These are phyloP conservation scores for Euwallacea fornicatus DNA, from an alignment of 1,140 invertebrate species.

Conservation along the genomic window DNA sequence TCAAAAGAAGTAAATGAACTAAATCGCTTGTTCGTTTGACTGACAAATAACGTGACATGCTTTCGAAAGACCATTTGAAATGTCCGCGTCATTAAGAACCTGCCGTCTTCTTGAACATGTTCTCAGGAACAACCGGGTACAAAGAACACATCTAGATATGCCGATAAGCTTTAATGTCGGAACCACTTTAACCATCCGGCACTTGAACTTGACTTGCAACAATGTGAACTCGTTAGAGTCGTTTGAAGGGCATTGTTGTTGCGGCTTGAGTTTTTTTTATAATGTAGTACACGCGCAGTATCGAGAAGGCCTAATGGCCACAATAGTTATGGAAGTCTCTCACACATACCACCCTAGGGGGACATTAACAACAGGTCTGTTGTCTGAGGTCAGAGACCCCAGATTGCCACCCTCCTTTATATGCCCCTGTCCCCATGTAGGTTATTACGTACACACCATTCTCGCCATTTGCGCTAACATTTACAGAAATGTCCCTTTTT, in stretches of 20 bases:
- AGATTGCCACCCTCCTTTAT: slow-evolving; percentile 14
- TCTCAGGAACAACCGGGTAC: background rate
- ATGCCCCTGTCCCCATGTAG: background rate
- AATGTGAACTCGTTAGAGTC: slow-evolving; percentile 4
- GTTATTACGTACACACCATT: slow-evolving; percentile 3
- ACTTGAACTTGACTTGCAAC: slow-evolving; percentile 9
- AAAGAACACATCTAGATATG: slow-evolving; percentile 2
- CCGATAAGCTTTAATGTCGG: slow-evolving; percentile 9
- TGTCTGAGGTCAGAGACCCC: slow-evolving; percentile 34
- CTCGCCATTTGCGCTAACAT: slow-evolving; percentile 10
- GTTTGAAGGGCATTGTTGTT: background rate
- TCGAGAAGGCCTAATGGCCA: background rate
- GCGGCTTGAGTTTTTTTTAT: background rate
- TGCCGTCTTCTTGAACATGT: background rate
- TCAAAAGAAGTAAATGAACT: too few relatives aligned
- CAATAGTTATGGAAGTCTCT: background rate
- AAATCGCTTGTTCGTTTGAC: background rate
- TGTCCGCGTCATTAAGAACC: slow-evolving; percentile 4
- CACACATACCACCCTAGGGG: slow-evolving; percentile 4
- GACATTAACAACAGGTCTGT: slow-evolving; percentile 27
- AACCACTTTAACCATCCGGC: slow-evolving; percentile 1
- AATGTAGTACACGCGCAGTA: background rate
- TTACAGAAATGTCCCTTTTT: slow-evolving; percentile 22
- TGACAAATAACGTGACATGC: background rate
- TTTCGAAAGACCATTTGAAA: background rate